phyloP scores from a whole-genome alignment of 2,113 vertebrate genomes.

The Danionella cerebrum region DNA sequence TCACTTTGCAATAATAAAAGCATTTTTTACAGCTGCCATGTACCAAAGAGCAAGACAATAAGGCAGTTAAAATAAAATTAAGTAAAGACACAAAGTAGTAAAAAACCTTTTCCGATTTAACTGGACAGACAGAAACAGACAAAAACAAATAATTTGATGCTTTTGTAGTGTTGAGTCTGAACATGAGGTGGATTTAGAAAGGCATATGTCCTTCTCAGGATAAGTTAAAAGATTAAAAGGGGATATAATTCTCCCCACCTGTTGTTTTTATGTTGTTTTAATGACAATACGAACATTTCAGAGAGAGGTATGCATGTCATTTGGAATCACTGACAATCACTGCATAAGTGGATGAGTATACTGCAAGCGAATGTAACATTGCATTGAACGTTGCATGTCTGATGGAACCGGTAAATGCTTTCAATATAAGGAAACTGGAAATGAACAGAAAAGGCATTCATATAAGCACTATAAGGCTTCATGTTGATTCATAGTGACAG shows the following conservation, averaged over 20 bases:
- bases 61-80: conserved; percentile 30
- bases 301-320: not conserved
- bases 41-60: conserved; percentile 46
- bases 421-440: no score
- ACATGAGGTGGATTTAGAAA: not conserved
- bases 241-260: conserved; percentile 19
- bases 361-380: not conserved
- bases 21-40: conserved; percentile 35
- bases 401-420: not conserved
- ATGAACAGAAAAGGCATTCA: conserved; percentile 21
- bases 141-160: not conserved
- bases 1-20: conserved; percentile 45
- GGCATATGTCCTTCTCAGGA: conserved; percentile 1
- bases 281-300: not conserved
- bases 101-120: not conserved
- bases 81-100: conserved; percentile 31
- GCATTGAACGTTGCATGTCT: not conserved
- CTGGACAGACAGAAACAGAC: not conserved
- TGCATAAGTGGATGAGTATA: not conserved
- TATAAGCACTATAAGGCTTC: conserved; percentile 17
- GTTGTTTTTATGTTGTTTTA: not conserved
- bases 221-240: not conserved
- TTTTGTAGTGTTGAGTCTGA: not conserved
- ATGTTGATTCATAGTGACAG: conserved; percentile 5
- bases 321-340: not conserved